These are phyloP conservation scores for Troides oblongomaculatus DNA, from an alignment of 2,888 invertebrate species.

Conservation along the genomic window DNA sequence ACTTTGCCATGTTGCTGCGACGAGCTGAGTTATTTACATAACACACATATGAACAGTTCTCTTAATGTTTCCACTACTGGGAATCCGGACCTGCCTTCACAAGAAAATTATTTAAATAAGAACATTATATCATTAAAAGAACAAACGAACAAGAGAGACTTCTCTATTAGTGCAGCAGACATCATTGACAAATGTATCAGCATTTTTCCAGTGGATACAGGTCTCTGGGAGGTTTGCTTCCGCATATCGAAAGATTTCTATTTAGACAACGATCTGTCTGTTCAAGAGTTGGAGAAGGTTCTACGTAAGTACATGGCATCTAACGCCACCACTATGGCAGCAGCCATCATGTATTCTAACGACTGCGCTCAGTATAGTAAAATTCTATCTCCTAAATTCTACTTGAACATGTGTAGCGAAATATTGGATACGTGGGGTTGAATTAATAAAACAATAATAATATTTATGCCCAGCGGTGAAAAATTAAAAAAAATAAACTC, in stretches of 20 bases:
- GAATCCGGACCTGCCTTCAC: no score
- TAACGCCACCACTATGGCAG: constrained; percentile 67
- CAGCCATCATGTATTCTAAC: constrained; percentile 71
- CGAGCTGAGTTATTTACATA: constrained; percentile 48
- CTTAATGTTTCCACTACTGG: no score
- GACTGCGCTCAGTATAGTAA: constrained; percentile 70
- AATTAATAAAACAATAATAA: constrained; percentile 24
- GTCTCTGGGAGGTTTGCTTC: constrained; percentile 69
- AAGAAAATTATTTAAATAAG: constrained; percentile 36
- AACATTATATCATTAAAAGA: constrained; percentile 28
- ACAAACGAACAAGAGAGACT: constrained; percentile 40
- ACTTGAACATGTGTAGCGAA: constrained; percentile 72
- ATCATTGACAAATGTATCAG: constrained; percentile 66
- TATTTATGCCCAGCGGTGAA: neutral
- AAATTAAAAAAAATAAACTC: neutral
- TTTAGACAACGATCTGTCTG: constrained; percentile 59
- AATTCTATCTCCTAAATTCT: constrained; percentile 69
- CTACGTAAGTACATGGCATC: constrained; percentile 78
- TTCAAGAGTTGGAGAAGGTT: constrained; percentile 76
- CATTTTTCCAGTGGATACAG: constrained; percentile 61
- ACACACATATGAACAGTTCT: no score
- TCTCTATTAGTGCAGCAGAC: constrained; percentile 57
- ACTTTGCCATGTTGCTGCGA: constrained; percentile 64
- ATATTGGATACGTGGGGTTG: constrained; percentile 73
- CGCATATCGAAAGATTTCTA: constrained; percentile 64